Evolutionary conservation across 2,797 vertebrate genomes (phyloP).

Genomic region (Anabas testudineus): DNA sequence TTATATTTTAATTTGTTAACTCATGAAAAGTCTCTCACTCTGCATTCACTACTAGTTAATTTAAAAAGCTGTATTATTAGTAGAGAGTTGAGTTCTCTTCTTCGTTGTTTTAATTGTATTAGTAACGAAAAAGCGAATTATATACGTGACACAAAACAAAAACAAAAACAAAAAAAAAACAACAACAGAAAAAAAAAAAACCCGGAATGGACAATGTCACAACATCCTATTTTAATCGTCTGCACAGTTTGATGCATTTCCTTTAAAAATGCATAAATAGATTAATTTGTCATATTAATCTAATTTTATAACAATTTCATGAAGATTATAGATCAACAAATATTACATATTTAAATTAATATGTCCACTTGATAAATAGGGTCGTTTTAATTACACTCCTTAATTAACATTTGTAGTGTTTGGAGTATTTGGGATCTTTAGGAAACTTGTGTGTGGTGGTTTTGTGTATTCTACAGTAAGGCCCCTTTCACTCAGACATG

Average conservation of each 20-base stretch:
- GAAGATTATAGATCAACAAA: neutral
- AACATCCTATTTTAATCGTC: neutral
- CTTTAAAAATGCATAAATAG: neutral
- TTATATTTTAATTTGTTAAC: neutral
- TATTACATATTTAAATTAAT: conserved; percentile 3
- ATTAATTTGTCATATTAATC: conserved; percentile 23
- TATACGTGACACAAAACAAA: conserved; percentile 8
- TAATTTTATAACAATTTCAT: neutral
- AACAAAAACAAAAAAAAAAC: conserved; percentile 28
- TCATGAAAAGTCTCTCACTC: neutral
- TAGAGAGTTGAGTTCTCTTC: neutral
- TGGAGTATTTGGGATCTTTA: conserved; percentile 14
- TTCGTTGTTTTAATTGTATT: neutral
- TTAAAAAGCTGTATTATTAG: accelerated
- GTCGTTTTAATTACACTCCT: conserved; percentile 1
- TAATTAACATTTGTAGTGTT: conserved; percentile 22
- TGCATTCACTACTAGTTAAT: neutral
- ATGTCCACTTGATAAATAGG: conserved; percentile 13
- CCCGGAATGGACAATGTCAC: neutral
- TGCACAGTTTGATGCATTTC: neutral
- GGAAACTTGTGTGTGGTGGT: neutral
- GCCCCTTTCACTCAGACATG: conserved; percentile 68
- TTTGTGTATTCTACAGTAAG: conserved; percentile 74
- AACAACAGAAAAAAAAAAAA: conserved; percentile 29
- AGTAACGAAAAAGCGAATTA: neutral